Evolutionary conservation across 2,113 vertebrate genomes (phyloP), one percentile per base, ranked within the genome.

Genomic region (Caracal caracal): DNA sequence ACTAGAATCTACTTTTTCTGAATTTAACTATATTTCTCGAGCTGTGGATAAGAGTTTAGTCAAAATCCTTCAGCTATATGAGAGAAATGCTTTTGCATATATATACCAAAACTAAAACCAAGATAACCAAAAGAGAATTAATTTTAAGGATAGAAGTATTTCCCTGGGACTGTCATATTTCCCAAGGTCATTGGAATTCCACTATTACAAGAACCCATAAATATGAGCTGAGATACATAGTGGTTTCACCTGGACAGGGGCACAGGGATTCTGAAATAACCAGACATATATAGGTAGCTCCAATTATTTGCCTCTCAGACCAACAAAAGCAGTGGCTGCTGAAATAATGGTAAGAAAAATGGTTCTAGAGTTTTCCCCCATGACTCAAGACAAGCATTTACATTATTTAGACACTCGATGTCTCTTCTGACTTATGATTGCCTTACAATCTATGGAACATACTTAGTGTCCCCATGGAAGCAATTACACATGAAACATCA

Each of bases 401-500:
- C 35, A 98, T 98, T 97, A 95, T 96, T 98, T 94, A 97, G 65
- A 92, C 85, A 43, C 93, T 98, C 90, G 80, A 61, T 98, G 24
- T 95, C 63, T 98, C 97, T 98, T 96, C 73, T 99, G 98, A 98
- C 90, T 98, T 98, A 97, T 30, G 73, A 97, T 79, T 94, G 97
- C 65, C 63, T 73, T 98, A 73, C 13, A 96, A 75, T 97, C 94
- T 53, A 37, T 81, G 73, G 96, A 75, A 97, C 98, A 81, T 81
- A 78, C 98, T 98, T 98, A 98, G 84, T 97, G 97, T 98, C 98
- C 98, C 98, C 0, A 68, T 98, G 98, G 98, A 99, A 98, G 98
- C 97, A 99, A 99, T 99, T 98, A 99, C 93, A 93, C 90, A 90
- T 96, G 94, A 98, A 98, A 98, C 91, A 98, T 98, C 97, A 98